phyloP scores from a whole-genome alignment of 2,888 invertebrate species.

The Opisthograptis luteolata region DNA sequence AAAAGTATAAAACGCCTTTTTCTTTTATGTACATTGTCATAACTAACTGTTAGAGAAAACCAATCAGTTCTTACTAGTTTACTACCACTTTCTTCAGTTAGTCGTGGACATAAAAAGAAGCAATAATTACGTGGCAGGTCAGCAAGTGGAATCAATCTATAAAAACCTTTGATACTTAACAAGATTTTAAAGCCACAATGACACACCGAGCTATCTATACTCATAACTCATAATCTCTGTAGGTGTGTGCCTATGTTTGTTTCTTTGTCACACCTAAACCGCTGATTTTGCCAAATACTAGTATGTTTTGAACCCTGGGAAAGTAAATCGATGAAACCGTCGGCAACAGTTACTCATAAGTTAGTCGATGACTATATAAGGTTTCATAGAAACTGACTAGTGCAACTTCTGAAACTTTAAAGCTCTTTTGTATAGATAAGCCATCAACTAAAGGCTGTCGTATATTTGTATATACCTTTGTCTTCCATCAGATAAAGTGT shows the following conservation, averaged over 20 bases:
- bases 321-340: no score
- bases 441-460: background rate
- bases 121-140: background rate
- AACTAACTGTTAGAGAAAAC: constrained; percentile 13
- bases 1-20: constrained; percentile 31
- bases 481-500: no score
- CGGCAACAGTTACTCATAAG: no score
- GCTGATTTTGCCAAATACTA: no score
- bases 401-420: no score
- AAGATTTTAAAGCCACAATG: background rate
- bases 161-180: background rate
- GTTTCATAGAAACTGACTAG: no score
- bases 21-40: constrained; percentile 16
- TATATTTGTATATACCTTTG: no score
- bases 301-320: no score
- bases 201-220: background rate
- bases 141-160: background rate
- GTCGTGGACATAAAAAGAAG: background rate
- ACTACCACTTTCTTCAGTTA: background rate
- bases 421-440: no score
- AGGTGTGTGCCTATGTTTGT: no score
- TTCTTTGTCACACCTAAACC: no score
- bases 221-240: background rate
- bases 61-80: constrained; percentile 14
- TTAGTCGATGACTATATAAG: no score